phyloP scores from a whole-genome alignment of 2,113 vertebrate genomes.

The Cyprinodon brontotheroides region DNA sequence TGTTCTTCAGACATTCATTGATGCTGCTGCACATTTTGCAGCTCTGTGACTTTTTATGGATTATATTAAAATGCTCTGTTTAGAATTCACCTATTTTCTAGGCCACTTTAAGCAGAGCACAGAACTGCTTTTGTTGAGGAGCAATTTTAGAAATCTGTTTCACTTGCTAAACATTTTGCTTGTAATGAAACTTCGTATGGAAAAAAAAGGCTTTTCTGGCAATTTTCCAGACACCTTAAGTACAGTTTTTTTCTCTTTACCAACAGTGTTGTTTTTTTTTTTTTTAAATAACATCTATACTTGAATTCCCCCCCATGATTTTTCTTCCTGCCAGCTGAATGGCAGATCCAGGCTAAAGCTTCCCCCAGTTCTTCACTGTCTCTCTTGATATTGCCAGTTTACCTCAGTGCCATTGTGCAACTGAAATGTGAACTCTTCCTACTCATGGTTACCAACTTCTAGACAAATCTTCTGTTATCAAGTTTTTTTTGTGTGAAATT shows the following conservation, averaged over 20 bases:
- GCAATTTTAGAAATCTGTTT: constrained; percentile 5
- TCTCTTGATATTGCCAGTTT: constrained; percentile 55
- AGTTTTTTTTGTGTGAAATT: constrained; percentile 38
- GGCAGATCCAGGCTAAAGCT: constrained; percentile 70
- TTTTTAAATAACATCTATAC: constrained; percentile 14
- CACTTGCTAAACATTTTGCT: neutral
- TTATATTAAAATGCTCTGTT: neutral
- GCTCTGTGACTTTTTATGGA: constrained; percentile 9
- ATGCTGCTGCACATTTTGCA: constrained; percentile 13
- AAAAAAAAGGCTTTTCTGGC: constrained; percentile 8
- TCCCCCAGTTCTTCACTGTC: constrained; percentile 41
- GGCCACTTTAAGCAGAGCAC: constrained; percentile 10
- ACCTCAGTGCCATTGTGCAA: constrained; percentile 27
- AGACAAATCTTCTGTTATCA: constrained; percentile 5
- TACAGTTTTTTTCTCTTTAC: constrained; percentile 22
- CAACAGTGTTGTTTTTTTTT: constrained; percentile 34
- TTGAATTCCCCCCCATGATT: constrained; percentile 4
- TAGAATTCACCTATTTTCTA: constrained; percentile 20
- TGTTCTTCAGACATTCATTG: neutral
- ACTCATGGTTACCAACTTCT: constrained; percentile 24
- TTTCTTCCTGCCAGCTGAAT: constrained; percentile 59
- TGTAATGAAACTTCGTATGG: constrained; percentile 23
- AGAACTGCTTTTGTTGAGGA: neutral
- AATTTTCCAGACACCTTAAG: constrained; percentile 6
- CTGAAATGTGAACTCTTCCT: constrained; percentile 34